Evolutionary conservation across 2,888 invertebrate genomes (phyloP), one percentile per base, ranked within the genome.

Genomic region (Euproctis similis): DNA sequence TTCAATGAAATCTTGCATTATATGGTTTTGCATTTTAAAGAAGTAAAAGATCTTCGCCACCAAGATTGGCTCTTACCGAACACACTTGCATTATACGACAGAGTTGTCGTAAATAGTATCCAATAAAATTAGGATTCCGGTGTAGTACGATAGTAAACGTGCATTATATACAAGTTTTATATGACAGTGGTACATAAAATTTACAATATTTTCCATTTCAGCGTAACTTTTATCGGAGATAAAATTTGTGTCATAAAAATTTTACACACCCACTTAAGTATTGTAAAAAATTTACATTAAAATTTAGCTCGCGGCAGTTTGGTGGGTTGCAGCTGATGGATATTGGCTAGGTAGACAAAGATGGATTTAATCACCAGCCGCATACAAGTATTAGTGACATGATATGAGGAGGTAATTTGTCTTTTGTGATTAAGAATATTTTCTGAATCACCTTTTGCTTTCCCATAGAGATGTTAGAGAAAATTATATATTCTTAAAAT

Each of bases 71-170:
- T 19, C 19, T 3, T 4, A 17, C n/a, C 17, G 7, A 8, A 6
- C n/a, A 17, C n/a, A 17, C 7, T 17, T 4, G 19, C 19, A 8
- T 8, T 17, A n/a, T 17, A 17, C 17, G 17, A 17, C 17, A 17
- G 19, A 3, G n/a, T 2, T 19, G 19, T 19, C 19, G 19, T 19
- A 19, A 19, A 19, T 19, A 19, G 8, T 19, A 19, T 19, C 19
- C n/a, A 8, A 19, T 19, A 19, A 19, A 19, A 19, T 19, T 19
- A 19, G 19, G 19, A 19, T 19, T 19, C 19, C 19, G 8, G n/a
- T 19, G 8, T n/a, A 19, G 19, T 19, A 5, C 8, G 19, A 19
- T 19, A 19, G 8, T 19, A 19, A 19, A 19, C n/a, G 8, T 19
- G 8, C 8, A 19, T 19, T 8, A n/a, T n/a, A 19, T 19, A 19